Base-by-base conservation (phyloP, 2,888 invertebrate genomes). In the Graphium colonna region DNA sequence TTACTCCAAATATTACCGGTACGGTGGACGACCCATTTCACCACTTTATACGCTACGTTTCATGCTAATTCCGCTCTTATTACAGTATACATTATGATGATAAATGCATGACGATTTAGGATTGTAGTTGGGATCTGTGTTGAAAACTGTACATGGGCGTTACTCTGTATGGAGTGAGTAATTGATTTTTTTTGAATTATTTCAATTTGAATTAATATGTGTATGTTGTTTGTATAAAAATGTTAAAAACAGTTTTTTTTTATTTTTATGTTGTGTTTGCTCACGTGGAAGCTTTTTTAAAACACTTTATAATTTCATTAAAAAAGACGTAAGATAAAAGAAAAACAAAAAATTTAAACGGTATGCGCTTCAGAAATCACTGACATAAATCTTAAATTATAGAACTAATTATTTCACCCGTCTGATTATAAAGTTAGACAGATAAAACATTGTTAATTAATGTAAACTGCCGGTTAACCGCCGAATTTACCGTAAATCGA, bases 1-100 rank as follows among this genome's bases (percentile, higher is more conserved):
- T 60, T 61, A 56, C 57, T 18, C 44, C 38, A 55, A 52, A 48
- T 51, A 45, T 45, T 47, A 55, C 40, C 51, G 51, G 51, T 56
- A 49, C 42, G 41, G 36, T 4, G 51, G 44, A 40, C 44, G 49
- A 45, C 54, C 54, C 49, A 54, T 49, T 54, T 43, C 44, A 45
- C 54, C 49, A 45, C 44, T 45, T 50, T 40, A 31, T 39, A 9
- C 7, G 8, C 44, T 36, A 16, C n/a, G n/a, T n/a, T n/a, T 39
- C 53, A 53, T 43, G 53, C 39, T 43, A 53, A 48, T 31, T 39
- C 43, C 53, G 48, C 43, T 39, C 53, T 39, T 53, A 53, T 48
- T 53, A 17, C 17, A 4, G 18, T 9, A 31, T 8, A n/a, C 13
- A 21, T 53, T 39, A 48, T 10, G 28, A 28, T 39, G 47, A 48